Evolutionary conservation across 92 coral and sea anemone genomes (phyloP), one percentile per base, ranked within the genome.

Genomic region (Parazoanthus swiftii): DNA sequence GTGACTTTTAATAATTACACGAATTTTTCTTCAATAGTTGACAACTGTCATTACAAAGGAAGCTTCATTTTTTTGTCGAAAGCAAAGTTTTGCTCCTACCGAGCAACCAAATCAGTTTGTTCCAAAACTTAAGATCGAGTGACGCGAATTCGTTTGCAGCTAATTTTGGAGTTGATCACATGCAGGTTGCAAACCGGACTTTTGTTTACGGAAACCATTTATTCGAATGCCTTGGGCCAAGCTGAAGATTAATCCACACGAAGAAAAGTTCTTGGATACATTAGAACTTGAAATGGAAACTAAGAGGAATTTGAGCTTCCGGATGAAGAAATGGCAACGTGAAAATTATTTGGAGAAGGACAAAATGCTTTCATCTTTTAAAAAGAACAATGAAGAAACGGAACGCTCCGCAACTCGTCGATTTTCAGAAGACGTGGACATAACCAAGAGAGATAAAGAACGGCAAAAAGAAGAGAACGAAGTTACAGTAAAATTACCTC

Each of bases 291-390:
- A 81, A 81, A 35, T 81, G 13, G 18, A 81, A 38, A 63, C 85
- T 14, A 81, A 63, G 44, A 81, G 25, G 36, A 81, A n/a, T 37
- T n/a, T 38, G 44, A 63, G 29, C 74, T 59, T 56, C 74, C 38
- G 74, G 46, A 38, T 81, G 29, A 81, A 63, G 48, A 81, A 81
- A 81, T 81, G 85, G 85, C 85, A 81, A 58, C 25, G 72, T 63
- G 50, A 81, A 81, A 35, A 63, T 9, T 81, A 81, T 42, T 81
- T 81, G 33, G 48, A 66, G 50, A 63, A 63, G 35, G 9, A 38
- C 72, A 81, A 36, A 33, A 58, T 39, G 14, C 18, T 63, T 8
- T 18, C 46, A 58, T 23, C 20, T 81, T 81, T 65, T 8, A 81
- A 37, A 42, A 81, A 66, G 29, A 42, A 59, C 74, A 29, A 10